A percentile compares a stretch with the other conserved stretches of the same genome.
Evolutionary conservation across 2,797 vertebrate species (phyloP).

Genomic region (Scyliorhinus canicula): DNA sequence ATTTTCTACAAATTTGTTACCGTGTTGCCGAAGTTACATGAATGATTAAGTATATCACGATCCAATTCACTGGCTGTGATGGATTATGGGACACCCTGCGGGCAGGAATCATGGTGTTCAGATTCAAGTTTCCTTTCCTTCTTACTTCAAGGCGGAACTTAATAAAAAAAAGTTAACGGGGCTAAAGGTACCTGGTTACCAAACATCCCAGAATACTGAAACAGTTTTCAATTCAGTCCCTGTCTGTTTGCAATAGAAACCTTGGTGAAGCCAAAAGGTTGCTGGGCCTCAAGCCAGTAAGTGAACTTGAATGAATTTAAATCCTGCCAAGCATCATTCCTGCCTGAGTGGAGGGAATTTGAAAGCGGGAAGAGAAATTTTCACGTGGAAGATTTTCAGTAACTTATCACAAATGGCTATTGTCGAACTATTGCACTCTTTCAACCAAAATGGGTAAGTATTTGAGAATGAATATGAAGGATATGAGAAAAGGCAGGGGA

Average conservation of each 20-base stretch:
- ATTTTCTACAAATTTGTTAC: not conserved
- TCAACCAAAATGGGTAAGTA: not conserved
- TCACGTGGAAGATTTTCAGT: not conserved
- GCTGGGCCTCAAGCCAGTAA: not conserved
- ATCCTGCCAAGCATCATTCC: not conserved
- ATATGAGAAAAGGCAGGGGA: no score
- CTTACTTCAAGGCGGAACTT: not conserved
- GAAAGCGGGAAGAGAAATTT: not conserved
- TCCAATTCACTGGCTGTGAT: not conserved
- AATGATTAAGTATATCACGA: not conserved
- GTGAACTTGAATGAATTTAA: not conserved
- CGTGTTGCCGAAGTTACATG: no score
- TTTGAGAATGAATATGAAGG: not conserved
- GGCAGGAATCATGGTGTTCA: not conserved
- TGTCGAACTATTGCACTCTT: not conserved
- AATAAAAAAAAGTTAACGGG: not conserved
- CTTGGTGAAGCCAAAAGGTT: not conserved
- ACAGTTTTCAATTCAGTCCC: not conserved
- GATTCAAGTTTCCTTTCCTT: not conserved
- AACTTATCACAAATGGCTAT: not conserved
- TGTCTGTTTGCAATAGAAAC: not conserved
- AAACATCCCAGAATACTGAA: not conserved
- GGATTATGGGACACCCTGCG: not conserved
- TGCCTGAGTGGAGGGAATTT: not conserved
- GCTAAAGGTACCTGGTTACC: not conserved